Base-by-base conservation (phyloP, 92 coral and sea anemone species). In the Muricea muricata region DNA sequence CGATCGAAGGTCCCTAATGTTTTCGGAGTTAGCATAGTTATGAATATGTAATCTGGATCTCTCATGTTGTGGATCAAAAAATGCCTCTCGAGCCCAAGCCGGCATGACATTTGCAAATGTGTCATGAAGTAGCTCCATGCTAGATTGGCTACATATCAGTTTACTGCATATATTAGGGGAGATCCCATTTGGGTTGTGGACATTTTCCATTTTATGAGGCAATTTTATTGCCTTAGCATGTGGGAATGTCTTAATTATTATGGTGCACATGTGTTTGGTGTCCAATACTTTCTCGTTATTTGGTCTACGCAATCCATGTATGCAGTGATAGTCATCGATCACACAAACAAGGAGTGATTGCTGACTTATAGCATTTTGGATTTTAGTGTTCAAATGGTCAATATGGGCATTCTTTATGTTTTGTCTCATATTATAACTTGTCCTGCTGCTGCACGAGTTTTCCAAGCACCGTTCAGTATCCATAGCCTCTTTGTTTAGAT, bases 261-360 rank as follows among this genome's bases (percentile, higher is more conserved):
- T 61, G 30, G 69, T 61, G 69, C 69, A 61, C 69, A 61, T 61
- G 69, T 61, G 69, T 20, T 61, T 61, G 6, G 69, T 33, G 2
- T 61, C 30, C 15, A 33, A 61, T 18, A 24, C 1, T 61, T 61
- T 17, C 32, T 24, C 31, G 25, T 1, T 32, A 17, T 20, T 61
- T 26, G 69, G 69, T 20, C 69, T 61, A 13, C 26, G 26, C 31
- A 23, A 32, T 26, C 31, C 14, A 24, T 61, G 69, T 8, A 61
- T 61, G 14, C 26, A 17, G 31, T 61, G 69, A 12, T 23, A 61
- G 69, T 61, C 31, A 61, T 61, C 69, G 3, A 61, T 24, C 1
- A 24, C 30, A 61, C 69, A 61, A 17, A 61, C 30, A 17, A n/a
- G n/a, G n/a, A 61, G 69, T 17, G 25, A 24, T 12, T 61, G 26